phyloP scores from a whole-genome alignment of 2,888 invertebrate species.

The Hemaris fuciformis region DNA sequence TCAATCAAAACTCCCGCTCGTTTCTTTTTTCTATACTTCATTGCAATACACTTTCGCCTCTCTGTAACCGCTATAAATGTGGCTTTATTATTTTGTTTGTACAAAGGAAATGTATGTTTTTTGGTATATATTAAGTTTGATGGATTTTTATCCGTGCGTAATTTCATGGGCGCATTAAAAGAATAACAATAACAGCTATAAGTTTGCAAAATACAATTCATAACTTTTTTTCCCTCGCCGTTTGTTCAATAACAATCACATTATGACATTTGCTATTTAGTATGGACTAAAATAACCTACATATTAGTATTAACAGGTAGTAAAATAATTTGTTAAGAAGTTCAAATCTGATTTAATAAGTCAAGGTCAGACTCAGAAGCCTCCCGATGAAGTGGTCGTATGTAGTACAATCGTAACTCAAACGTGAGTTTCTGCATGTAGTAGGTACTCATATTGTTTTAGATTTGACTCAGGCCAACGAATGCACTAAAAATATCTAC shows the following conservation, averaged over 20 bases:
- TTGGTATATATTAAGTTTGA: constrained; percentile 71
- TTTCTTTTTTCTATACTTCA: constrained; percentile 72
- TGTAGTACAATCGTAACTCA: constrained; percentile 37
- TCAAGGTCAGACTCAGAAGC: constrained; percentile 34
- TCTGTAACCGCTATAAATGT: constrained; percentile 73
- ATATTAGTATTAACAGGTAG: neutral
- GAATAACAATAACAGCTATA: neutral
- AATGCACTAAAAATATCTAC: neutral
- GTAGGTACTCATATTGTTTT: neutral
- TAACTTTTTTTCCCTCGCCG: neutral
- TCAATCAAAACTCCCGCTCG: constrained; percentile 77
- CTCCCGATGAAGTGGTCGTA: constrained; percentile 44
- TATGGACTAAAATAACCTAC: too few species aligned
- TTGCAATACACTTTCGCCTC: constrained; percentile 75
- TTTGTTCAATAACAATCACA: neutral
- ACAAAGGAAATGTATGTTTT: constrained; percentile 71
- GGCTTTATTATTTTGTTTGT: constrained; percentile 73
- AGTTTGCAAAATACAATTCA: neutral
- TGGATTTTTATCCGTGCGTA: constrained; percentile 53
- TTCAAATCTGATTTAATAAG: constrained; percentile 29
- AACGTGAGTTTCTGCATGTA: constrained; percentile 22
- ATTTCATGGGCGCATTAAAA: neutral
- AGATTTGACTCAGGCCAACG: neutral
- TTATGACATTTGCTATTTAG: too few species aligned
- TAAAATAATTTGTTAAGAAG: constrained; percentile 16